phyloP scores from a whole-genome alignment of 2,797 vertebrate species.

The Chrysocyon brachyurus region DNA sequence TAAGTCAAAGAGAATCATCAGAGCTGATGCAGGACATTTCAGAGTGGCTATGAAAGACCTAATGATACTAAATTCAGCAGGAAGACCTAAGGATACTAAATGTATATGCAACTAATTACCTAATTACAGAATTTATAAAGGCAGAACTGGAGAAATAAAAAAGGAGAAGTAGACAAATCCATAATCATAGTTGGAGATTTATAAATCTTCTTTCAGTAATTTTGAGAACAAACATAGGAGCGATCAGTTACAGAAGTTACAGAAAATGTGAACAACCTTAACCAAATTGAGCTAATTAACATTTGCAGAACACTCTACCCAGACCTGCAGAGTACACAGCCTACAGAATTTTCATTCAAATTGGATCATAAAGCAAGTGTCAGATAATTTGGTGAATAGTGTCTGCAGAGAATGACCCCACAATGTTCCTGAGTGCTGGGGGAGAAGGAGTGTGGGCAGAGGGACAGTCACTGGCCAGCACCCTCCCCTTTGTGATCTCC shows the following conservation, averaged over 20 bases:
- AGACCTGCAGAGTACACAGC: not conserved
- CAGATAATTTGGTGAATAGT: not conserved
- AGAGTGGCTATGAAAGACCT: not conserved
- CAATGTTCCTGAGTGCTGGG: not conserved
- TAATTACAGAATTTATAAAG: not conserved
- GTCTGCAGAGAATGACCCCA: not conserved
- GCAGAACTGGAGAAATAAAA: not conserved
- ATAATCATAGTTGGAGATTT: not conserved
- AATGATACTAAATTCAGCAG: not conserved
- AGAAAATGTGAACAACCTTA: not conserved
- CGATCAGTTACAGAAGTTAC: not conserved
- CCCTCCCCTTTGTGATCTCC: not conserved
- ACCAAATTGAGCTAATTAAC: not conserved
- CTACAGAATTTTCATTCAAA: not conserved
- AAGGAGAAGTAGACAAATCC: not conserved
- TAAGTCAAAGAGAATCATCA: not conserved
- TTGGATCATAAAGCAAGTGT: not conserved
- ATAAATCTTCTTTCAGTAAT: not conserved
- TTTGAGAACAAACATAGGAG: not conserved
- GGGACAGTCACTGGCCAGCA: not conserved
- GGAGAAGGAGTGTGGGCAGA: not conserved
- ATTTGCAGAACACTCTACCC: not conserved
- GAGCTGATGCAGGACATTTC: not conserved
- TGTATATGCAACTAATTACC: not conserved
- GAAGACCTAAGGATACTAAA: not conserved